Conservation (phyloP, 2,797 vertebrate genomes). For the Enteromius argenteus region DNA sequence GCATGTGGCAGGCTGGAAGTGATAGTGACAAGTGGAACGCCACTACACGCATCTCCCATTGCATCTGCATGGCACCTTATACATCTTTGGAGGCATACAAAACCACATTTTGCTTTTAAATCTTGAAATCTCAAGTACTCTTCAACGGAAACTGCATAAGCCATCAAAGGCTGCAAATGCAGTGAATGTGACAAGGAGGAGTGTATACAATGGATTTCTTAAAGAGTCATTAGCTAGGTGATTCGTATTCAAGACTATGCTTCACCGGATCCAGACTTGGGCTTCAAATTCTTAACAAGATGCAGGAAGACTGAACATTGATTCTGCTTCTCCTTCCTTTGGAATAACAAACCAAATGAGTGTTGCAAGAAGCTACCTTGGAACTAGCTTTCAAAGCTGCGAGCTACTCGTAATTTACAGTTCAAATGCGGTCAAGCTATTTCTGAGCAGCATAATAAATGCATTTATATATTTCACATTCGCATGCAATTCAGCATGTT, state of each 20-base stretch:
- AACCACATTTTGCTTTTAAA: conserved; percentile 26
- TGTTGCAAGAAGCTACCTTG: background rate
- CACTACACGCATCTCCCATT: background rate
- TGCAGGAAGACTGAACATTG: conserved; percentile 59
- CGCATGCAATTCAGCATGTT: background rate
- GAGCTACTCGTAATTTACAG: background rate
- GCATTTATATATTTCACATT: background rate
- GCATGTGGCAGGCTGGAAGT: conserved; percentile 28
- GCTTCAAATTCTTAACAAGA: conserved; percentile 74
- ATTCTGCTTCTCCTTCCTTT: conserved; percentile 60
- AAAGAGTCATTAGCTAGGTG: conserved; percentile 72
- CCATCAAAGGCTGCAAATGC: conserved; percentile 30
- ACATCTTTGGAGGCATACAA: background rate
- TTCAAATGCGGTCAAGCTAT: conserved; percentile 1
- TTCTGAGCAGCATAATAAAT: background rate
- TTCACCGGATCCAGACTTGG: conserved; percentile 71
- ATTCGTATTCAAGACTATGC: conserved; percentile 66
- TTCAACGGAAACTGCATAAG: background rate
- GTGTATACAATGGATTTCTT: conserved; percentile 62
- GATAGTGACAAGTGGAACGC: conserved; percentile 17
- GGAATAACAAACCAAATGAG: conserved; percentile 13
- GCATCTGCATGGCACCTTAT: background rate
- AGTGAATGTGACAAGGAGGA: conserved; percentile 23
- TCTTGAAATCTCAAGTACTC: conserved; percentile 1
- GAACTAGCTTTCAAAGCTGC: background rate